Conservation (phyloP, 2,888 invertebrate species). For the Lysandra bellargus region DNA sequence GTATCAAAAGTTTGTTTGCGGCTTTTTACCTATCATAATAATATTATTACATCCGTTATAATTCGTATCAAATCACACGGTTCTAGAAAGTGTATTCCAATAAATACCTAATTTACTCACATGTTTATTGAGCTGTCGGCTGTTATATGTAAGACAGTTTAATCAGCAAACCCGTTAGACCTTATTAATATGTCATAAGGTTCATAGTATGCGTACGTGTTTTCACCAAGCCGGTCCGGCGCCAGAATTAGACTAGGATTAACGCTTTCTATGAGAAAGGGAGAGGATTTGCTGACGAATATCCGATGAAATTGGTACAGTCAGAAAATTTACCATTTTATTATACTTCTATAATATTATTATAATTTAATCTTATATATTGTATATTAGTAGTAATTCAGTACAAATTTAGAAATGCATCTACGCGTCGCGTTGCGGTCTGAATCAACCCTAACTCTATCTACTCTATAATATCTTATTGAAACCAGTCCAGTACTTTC, state of each 20-base stretch:
- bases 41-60: neutral
- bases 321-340: neutral
- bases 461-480: too few species aligned
- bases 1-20: too few species aligned
- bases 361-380: too few species aligned
- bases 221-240: slow-evolving; percentile 1
- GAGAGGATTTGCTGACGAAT: slow-evolving; percentile 5
- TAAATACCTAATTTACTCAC: slow-evolving; percentile 16
- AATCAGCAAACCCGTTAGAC: neutral
- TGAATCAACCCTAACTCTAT: too few species aligned
- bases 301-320: neutral
- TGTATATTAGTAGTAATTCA: too few species aligned
- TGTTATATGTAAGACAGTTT: neutral
- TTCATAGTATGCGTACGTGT: neutral
- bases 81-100: neutral
- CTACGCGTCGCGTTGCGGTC: too few species aligned
- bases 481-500: too few species aligned
- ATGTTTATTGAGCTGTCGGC: neutral
- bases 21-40: neutral
- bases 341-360: too few species aligned
- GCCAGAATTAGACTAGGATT: slow-evolving; percentile 11
- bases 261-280: slow-evolving; percentile 17
- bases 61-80: neutral
- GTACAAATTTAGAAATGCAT: too few species aligned
- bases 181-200: neutral